Percentiles rank a stretch among this genome's conserved stretches.
These are phyloP conservation scores for Gallinago paraguaiae DNA, from an alignment of 2,113 vertebrate species.

Conservation along the genomic window DNA sequence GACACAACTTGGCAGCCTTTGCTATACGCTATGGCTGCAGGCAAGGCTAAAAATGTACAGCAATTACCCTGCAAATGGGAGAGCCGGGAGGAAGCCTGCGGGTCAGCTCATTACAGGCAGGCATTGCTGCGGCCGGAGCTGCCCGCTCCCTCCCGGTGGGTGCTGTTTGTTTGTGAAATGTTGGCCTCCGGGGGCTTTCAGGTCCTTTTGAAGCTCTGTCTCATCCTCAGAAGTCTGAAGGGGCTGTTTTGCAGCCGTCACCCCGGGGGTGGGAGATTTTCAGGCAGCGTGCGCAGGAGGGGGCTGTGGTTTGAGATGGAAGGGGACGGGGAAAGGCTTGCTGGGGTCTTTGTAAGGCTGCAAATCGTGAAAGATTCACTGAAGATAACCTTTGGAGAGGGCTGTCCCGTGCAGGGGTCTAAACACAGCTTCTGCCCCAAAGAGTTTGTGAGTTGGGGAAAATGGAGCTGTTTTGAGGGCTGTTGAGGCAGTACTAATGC, in stretches of 20 bases:
- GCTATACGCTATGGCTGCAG: background rate
- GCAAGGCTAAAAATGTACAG: conserved; percentile 47
- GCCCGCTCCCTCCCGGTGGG: fast-evolving
- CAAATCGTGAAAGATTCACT: background rate
- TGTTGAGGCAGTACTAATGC: background rate
- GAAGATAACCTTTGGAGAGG: background rate
- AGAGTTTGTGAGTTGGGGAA: no score
- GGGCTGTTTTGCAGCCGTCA: background rate
- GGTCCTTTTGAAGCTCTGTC: background rate
- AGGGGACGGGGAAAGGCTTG: background rate
- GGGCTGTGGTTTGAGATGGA: background rate
- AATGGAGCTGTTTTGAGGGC: background rate
- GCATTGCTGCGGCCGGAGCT: background rate
- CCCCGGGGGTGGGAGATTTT: background rate
- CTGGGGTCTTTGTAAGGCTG: fast-evolving
- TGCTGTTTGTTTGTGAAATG: background rate
- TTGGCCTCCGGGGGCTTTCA: background rate
- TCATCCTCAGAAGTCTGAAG: background rate
- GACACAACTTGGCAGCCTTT: background rate
- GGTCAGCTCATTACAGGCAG: conserved; percentile 27
- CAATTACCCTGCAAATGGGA: background rate
- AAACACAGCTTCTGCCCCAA: background rate
- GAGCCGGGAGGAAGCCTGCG: background rate
- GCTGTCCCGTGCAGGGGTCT: background rate
- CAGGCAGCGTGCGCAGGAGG: fast-evolving